These are phyloP conservation scores for Bubo blakistoni DNA, from an alignment of 2,113 vertebrate genomes.

Conservation along the genomic window DNA sequence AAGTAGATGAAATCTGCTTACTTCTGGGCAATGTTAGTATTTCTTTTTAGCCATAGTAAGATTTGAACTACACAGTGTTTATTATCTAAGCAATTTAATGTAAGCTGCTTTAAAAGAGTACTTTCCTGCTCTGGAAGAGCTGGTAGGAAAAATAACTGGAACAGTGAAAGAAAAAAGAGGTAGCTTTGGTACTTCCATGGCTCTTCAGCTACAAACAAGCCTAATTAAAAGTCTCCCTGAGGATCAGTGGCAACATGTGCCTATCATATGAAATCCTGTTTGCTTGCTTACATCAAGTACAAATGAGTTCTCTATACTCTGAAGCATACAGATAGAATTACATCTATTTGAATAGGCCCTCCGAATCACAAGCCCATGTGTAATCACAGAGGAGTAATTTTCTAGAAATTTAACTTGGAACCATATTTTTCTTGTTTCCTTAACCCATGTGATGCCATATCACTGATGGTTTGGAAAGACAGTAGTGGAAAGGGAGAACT, in stretches of 20 bases:
- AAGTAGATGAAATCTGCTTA: neutral
- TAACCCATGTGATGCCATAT: neutral
- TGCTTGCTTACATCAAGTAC: neutral
- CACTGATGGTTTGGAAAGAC: neutral
- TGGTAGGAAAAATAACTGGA: neutral
- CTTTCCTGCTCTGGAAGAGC: neutral
- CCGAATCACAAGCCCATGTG: neutral
- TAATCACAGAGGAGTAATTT: neutral
- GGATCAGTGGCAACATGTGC: neutral
- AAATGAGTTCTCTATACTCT: neutral
- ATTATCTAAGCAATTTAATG: neutral
- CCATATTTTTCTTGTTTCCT: neutral
- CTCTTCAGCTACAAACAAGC: neutral
- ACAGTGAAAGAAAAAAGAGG: neutral
- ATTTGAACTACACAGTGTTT: neutral
- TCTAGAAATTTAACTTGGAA: neutral
- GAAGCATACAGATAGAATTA: neutral
- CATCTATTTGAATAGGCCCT: neutral
- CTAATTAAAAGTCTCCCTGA: neutral
- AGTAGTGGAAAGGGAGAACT: neutral
- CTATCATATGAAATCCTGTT: neutral
- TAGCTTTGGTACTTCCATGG: neutral
- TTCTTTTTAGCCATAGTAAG: neutral
- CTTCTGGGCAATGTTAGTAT: neutral
- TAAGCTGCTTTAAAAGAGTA: neutral